These are phyloP conservation scores for Amiota minor DNA, from an alignment of 2,888 invertebrate genomes.

Conservation along the genomic window DNA sequence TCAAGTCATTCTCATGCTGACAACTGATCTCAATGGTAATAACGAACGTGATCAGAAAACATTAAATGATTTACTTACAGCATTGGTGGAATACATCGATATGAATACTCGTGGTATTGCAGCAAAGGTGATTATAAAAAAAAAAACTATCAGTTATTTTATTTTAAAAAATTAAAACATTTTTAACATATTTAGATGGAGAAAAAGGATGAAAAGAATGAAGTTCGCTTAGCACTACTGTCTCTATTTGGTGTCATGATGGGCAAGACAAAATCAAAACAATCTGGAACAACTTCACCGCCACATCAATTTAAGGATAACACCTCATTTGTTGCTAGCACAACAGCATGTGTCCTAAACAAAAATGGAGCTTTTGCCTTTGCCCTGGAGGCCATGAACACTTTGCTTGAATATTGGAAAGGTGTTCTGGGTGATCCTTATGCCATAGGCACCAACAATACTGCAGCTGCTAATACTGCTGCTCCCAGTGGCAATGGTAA, in stretches of 20 bases:
- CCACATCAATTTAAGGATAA: slow-evolving; percentile 76
- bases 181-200: slow-evolving; percentile 67
- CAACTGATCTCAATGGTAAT: slow-evolving; percentile 89
- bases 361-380: slow-evolving; percentile 82
- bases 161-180: neutral
- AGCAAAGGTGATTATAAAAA: slow-evolving; percentile 57
- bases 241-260: slow-evolving; percentile 83
- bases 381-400: slow-evolving; percentile 81
- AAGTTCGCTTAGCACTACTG: slow-evolving; percentile 91
- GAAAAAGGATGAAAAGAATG: slow-evolving; percentile 81
- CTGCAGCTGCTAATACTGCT: slow-evolving; percentile 23
- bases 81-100: slow-evolving; percentile 82
- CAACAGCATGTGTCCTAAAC: slow-evolving; percentile 81
- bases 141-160: neutral
- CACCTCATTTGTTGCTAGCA: slow-evolving; percentile 79
- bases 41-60: slow-evolving; percentile 86
- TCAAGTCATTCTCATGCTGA: slow-evolving; percentile 92
- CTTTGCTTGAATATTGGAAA: slow-evolving; percentile 86
- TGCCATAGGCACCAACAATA: slow-evolving; percentile 42
- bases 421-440: slow-evolving; percentile 72
- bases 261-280: slow-evolving; percentile 73
- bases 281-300: slow-evolving; percentile 72
- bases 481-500: slow-evolving; percentile 33
- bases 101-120: slow-evolving; percentile 77
- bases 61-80: slow-evolving; percentile 82